Conservation (phyloP, 2,888 invertebrate species). For the Nomada goodeniana region DNA sequence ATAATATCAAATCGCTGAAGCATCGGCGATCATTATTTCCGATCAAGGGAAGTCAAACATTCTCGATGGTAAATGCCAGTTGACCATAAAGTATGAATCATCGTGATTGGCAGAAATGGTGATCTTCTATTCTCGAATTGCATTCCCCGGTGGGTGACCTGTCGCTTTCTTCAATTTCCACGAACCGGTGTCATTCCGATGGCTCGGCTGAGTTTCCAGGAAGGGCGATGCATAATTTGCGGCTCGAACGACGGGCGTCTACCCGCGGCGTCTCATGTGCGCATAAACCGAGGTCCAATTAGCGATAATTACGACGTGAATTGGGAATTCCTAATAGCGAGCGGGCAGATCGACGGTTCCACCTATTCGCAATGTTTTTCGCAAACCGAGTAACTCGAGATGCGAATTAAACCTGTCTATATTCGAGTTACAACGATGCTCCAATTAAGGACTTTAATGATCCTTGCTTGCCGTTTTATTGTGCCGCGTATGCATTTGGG, state of each 20-base stretch:
- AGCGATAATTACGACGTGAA: slow-evolving; percentile 80
- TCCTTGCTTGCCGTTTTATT: background rate
- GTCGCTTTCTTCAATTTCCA: slow-evolving; percentile 19
- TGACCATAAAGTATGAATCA: slow-evolving; percentile 4
- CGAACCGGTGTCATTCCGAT: slow-evolving; percentile 33
- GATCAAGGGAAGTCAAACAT: background rate
- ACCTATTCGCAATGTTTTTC: slow-evolving; percentile 68
- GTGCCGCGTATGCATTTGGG: background rate
- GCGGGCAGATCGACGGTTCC: slow-evolving; percentile 16
- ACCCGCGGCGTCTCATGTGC: slow-evolving; percentile 70
- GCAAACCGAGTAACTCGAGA: slow-evolving; percentile 67
- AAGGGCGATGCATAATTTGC: slow-evolving; percentile 75
- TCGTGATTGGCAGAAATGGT: slow-evolving; percentile 16
- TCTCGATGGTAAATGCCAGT: background rate
- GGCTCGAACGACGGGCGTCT: slow-evolving; percentile 70
- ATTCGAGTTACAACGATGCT: slow-evolving; percentile 66
- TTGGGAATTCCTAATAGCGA: slow-evolving; percentile 77
- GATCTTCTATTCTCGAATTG: slow-evolving; percentile 26
- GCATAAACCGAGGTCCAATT: slow-evolving; percentile 80
- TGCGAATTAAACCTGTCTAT: slow-evolving; percentile 70
- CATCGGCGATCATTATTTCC: background rate
- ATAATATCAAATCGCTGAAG: too few species aligned
- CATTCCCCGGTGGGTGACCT: background rate
- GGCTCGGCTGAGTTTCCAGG: slow-evolving; percentile 28
- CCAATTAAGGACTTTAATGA: background rate